Evolutionary conservation across 2,888 invertebrate species (phyloP).

Genomic region (Ferdinandea cuprea): DNA sequence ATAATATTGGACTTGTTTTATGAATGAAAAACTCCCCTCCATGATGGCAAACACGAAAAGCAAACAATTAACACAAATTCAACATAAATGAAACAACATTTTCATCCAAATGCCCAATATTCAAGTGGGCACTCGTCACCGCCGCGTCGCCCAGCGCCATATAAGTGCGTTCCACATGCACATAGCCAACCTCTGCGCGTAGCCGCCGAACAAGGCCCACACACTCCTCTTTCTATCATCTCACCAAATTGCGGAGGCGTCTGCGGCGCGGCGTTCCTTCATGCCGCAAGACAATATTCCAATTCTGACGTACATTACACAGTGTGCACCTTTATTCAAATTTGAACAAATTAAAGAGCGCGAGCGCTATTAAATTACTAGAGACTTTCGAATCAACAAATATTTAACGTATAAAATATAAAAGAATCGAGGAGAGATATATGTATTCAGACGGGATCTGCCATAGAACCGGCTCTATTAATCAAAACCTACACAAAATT

Average conservation of each 20-base stretch:
- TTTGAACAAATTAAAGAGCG: conserved; percentile 69
- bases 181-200: conserved; percentile 18
- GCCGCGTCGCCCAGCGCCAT: conserved; percentile 5
- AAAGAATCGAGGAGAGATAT: conserved; percentile 33
- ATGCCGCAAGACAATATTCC: conserved; percentile 28
- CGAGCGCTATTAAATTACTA: conserved; percentile 58
- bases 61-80: conserved; percentile 43
- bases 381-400: conserved; percentile 55
- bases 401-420: conserved; percentile 43
- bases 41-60: neutral
- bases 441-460: conserved; percentile 13
- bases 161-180: conserved; percentile 45
- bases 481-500: conserved; percentile 69
- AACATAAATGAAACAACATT: conserved; percentile 49
- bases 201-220: conserved; percentile 48
- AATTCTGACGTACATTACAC: conserved; percentile 22
- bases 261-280: conserved; percentile 10
- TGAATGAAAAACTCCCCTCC: conserved; percentile 48
- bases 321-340: conserved; percentile 68
- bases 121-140: conserved; percentile 51
- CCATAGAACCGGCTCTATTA: conserved; percentile 60
- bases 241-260: conserved; percentile 54
- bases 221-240: conserved; percentile 15
- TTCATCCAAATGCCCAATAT: conserved; percentile 25
- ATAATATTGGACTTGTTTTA: conserved; percentile 45